These are phyloP conservation scores for Pedicia rivosa DNA, from an alignment of 2,888 invertebrate genomes.

Conservation along the genomic window DNA sequence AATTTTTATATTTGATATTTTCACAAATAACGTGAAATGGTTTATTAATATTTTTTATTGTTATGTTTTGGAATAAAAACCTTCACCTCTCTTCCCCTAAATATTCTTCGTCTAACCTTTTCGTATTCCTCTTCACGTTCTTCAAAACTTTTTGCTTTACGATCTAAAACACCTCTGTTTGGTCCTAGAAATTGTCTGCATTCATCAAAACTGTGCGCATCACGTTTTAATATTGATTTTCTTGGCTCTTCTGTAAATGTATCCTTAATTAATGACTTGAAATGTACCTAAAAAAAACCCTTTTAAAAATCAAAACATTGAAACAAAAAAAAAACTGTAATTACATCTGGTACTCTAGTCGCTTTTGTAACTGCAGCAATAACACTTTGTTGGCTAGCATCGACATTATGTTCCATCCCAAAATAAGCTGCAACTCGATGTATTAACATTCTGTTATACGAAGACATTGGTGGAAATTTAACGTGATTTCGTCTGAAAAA, in stretches of 20 bases:
- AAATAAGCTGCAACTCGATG: constrained; percentile 89
- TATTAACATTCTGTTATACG: constrained; percentile 91
- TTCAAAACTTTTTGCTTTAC: constrained; percentile 73
- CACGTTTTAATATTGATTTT: constrained; percentile 74
- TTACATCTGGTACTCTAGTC: constrained; percentile 30
- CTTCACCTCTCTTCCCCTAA: constrained; percentile 29
- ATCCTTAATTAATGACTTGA: constrained; percentile 53
- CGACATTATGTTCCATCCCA: constrained; percentile 87
- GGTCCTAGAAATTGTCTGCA: constrained; percentile 37
- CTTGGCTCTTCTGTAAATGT: constrained; percentile 44
- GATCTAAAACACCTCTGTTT: constrained; percentile 46
- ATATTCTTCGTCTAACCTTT: constrained; percentile 70
- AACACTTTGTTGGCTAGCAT: constrained; percentile 64
- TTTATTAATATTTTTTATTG: neutral
- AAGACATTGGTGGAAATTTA: constrained; percentile 84
- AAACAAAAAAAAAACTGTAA: constrained; percentile 2
- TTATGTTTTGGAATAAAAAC: constrained; percentile 1
- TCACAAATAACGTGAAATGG: neutral
- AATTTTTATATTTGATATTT: constrained; percentile 3
- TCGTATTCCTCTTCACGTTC: constrained; percentile 85
- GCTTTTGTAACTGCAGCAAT: constrained; percentile 62
- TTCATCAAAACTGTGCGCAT: constrained; percentile 67
- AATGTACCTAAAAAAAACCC: constrained; percentile 36
- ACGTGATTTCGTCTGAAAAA: constrained; percentile 51
- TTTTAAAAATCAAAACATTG: neutral